These are phyloP conservation scores for western clawed frog (Xenopus tropicalis) DNA, from an alignment of 2,113 vertebrate species.

Conservation along the genomic window DNA sequence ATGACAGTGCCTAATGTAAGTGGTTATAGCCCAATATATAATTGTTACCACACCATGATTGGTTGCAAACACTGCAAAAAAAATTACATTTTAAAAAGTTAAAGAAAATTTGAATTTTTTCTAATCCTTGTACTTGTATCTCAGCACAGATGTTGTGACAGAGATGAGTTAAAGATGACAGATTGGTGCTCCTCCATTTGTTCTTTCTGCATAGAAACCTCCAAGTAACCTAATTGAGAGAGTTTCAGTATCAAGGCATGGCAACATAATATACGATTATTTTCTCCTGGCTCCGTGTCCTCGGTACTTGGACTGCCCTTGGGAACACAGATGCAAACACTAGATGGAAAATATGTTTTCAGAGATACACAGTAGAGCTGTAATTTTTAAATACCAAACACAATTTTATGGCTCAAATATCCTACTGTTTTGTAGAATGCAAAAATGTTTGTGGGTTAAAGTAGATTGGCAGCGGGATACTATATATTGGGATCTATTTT, in stretches of 20 bases:
- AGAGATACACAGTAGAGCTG: conserved; percentile 17
- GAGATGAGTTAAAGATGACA: conserved; percentile 20
- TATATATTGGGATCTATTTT: too few relatives aligned
- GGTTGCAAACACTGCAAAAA: too few relatives aligned
- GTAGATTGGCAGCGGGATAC: too few relatives aligned
- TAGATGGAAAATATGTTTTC: conserved; percentile 18
- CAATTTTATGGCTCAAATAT: too few relatives aligned
- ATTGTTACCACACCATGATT: too few relatives aligned
- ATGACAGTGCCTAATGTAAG: too few relatives aligned
- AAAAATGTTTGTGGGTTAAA: too few relatives aligned
- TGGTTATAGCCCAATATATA: too few relatives aligned
- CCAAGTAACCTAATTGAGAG: conserved; percentile 33
- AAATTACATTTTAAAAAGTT: too few relatives aligned
- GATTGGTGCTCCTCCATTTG: conserved; percentile 22
- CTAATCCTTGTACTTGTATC: conserved; percentile 1
- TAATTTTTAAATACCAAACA: conserved; percentile 30
- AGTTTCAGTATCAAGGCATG: conserved; percentile 35
- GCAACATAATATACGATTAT: conserved; percentile 43
- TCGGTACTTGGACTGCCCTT: conserved; percentile 34
- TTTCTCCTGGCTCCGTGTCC: conserved; percentile 33
- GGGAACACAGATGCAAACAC: conserved; percentile 40
- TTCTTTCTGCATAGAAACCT: conserved; percentile 13
- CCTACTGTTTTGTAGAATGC: too few relatives aligned
- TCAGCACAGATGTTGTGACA: conserved; percentile 30
- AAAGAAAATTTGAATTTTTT: too few relatives aligned